phyloP scores from a whole-genome alignment of 2,797 vertebrate species.

The Pelochelys cantorii region DNA sequence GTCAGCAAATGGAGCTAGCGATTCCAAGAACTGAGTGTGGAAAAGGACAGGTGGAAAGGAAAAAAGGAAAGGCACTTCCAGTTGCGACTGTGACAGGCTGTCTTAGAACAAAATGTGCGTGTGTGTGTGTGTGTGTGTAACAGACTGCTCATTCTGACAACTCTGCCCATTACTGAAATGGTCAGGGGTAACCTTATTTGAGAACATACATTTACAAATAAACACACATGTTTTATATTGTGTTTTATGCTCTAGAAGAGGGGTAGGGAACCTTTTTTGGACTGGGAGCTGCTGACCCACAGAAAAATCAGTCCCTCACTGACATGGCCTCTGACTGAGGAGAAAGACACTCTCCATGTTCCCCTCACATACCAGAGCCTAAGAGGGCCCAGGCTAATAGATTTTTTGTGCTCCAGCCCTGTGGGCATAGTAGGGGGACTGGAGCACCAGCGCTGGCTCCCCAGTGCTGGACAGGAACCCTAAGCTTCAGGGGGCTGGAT shows the following conservation, averaged over 20 bases:
- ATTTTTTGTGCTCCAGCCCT: no score
- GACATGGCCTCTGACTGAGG: no score
- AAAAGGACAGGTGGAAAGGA: not conserved
- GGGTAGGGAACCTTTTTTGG: no score
- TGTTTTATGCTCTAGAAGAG: not conserved
- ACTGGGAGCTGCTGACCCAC: no score
- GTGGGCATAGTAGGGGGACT: no score
- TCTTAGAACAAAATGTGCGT: not conserved
- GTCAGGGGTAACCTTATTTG: not conserved
- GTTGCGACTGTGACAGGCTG: conserved; percentile 29
- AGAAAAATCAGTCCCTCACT: no score
- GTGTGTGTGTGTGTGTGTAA: fast-evolving
- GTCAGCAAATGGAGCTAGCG: not conserved
- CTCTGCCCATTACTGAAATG: not conserved
- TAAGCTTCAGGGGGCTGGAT: no score
- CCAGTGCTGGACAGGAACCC: no score
- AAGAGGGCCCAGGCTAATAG: no score
- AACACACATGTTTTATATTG: not conserved
- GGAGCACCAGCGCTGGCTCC: no score
- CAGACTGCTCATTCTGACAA: not conserved
- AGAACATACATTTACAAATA: not conserved
- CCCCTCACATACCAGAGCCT: no score
- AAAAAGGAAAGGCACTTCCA: conserved; percentile 28
- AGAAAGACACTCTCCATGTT: no score
- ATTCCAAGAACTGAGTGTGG: not conserved